Percentiles rank a stretch among this genome's conserved stretches.
These are phyloP conservation scores for Furcifer pardalis DNA, from an alignment of 2,797 vertebrate genomes.

Conservation along the genomic window DNA sequence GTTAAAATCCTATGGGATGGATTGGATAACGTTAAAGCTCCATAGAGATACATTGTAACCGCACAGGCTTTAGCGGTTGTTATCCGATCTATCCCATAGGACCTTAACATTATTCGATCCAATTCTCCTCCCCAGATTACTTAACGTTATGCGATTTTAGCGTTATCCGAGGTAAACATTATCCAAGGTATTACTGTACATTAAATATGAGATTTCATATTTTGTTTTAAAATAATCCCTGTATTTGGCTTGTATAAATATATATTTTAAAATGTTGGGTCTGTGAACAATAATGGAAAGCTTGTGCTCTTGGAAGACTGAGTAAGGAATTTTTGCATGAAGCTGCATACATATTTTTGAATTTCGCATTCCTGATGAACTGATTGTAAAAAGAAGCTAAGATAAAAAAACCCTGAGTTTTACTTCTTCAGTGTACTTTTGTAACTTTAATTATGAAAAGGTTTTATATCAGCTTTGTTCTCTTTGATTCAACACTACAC, in stretches of 20 bases:
- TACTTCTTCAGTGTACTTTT: neutral
- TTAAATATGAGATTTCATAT: neutral
- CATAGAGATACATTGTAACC: too few relatives aligned
- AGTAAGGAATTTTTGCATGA: neutral
- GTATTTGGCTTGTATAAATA: neutral
- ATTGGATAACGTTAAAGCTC: too few relatives aligned
- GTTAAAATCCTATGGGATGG: too few relatives aligned
- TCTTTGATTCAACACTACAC: neutral
- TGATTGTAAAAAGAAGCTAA: neutral
- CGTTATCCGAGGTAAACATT: too few relatives aligned
- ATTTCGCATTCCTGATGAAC: neutral
- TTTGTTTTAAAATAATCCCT: neutral
- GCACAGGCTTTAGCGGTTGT: too few relatives aligned
- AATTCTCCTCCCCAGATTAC: too few relatives aligned
- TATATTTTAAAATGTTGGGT: neutral
- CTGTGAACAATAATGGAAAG: neutral
- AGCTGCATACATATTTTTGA: neutral
- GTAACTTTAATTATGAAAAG: neutral
- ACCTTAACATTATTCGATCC: too few relatives aligned
- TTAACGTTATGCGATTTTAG: too few relatives aligned
- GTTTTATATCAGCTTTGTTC: neutral
- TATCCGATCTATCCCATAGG: too few relatives aligned
- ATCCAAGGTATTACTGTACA: too few relatives aligned
- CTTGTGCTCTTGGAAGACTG: neutral
- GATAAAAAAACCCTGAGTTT: neutral